phyloP scores from a whole-genome alignment of 2,113 vertebrate genomes.

The Ceratotherium simum region DNA sequence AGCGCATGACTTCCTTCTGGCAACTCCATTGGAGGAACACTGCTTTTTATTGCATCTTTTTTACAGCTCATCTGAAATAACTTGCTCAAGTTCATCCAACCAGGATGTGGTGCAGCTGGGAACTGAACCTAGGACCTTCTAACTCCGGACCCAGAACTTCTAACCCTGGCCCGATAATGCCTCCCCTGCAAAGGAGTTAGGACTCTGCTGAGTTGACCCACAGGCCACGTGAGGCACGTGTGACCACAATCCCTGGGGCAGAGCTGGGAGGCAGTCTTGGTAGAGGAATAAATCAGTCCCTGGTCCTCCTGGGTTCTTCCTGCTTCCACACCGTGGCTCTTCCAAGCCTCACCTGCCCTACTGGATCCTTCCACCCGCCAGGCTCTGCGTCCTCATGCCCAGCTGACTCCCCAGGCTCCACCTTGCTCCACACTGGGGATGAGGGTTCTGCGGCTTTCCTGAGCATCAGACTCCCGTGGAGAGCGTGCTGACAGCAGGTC shows the following conservation, averaged over 20 bases:
- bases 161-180: neutral
- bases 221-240: rapidly evolving
- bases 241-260: neutral
- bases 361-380: neutral
- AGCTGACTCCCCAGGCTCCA: too few relatives aligned
- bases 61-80: neutral
- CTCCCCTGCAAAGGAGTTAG: neutral
- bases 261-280: neutral
- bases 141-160: neutral
- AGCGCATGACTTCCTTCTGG: too few relatives aligned
- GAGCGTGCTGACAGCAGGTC: neutral
- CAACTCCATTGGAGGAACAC: neutral
- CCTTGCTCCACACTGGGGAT: neutral
- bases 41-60: too few relatives aligned
- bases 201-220: neutral
- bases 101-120: neutral
- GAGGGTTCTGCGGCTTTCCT: neutral
- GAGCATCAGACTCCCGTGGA: neutral
- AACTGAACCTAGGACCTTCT: neutral
- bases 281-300: neutral
- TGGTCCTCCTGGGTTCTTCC: neutral
- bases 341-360: neutral
- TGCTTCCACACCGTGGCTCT: rapidly evolving
- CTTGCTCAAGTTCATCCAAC: neutral
- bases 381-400: neutral